Evolutionary conservation across 2,113 vertebrate species (phyloP).

Genomic region (Anarrhichthys ocellatus): DNA sequence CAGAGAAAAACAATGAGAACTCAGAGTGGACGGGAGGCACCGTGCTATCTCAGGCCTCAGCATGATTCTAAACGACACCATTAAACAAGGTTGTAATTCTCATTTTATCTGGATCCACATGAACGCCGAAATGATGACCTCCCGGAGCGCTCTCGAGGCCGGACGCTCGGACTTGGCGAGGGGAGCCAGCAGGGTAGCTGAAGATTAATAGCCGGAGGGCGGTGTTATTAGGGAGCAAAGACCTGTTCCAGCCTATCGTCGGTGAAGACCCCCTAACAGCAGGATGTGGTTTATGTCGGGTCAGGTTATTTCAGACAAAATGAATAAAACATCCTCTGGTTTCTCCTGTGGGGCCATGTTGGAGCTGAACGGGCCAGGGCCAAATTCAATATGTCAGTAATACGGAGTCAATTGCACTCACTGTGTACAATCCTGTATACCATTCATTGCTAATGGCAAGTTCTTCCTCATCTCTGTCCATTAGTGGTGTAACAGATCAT

Average conservation of each 20-base stretch:
- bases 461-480: background rate
- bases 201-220: conserved; percentile 59
- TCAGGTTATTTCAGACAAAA: conserved; percentile 50
- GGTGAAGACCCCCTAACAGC: conserved; percentile 48
- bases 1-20: conserved; percentile 2
- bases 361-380: conserved; percentile 21
- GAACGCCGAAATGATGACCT: conserved; percentile 42
- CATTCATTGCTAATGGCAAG: background rate
- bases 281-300: conserved; percentile 48
- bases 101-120: conserved; percentile 54
- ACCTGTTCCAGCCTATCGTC: conserved; percentile 21
- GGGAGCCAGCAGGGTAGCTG: conserved; percentile 38
- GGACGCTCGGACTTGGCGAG: conserved; percentile 31
- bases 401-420: conserved; percentile 20
- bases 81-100: conserved; percentile 70
- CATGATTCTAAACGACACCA: conserved; percentile 70
- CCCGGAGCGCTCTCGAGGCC: conserved; percentile 30
- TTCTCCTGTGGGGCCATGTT: conserved; percentile 31
- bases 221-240: conserved; percentile 52
- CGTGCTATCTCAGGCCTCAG: conserved; percentile 55
- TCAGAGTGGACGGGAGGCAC: conserved; percentile 20
- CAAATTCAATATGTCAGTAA: conserved; percentile 41
- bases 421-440: background rate
- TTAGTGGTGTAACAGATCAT: no score
- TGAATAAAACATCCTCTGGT: conserved; percentile 68